These are phyloP conservation scores for Mesoligia furuncula DNA, from an alignment of 2,888 invertebrate species.

Conservation along the genomic window DNA sequence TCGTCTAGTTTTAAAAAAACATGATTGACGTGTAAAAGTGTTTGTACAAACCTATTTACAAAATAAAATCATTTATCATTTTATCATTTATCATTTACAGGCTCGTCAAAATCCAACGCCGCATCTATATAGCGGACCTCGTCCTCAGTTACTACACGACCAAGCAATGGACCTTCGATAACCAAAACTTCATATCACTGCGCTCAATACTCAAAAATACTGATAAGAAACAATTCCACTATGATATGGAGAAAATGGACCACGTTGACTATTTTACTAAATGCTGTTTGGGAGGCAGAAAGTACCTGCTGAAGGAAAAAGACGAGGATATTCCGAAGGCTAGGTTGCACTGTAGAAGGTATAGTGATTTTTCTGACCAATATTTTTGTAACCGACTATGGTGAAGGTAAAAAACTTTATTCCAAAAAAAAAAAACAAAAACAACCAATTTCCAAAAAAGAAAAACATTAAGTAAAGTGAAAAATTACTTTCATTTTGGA, in stretches of 20 bases:
- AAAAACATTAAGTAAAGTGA: too few relatives aligned
- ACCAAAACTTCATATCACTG: constrained; percentile 91
- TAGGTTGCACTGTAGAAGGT: constrained; percentile 87
- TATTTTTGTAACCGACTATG: neutral
- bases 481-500: too few relatives aligned
- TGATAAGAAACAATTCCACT: constrained; percentile 91
- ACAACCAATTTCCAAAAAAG: too few relatives aligned
- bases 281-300: constrained; percentile 91
- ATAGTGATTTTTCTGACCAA: neutral
- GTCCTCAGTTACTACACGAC: constrained; percentile 94
- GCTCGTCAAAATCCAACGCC: constrained; percentile 94
- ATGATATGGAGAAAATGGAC: constrained; percentile 88
- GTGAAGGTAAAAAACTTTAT: too few relatives aligned
- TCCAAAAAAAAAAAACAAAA: too few relatives aligned
- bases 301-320: constrained; percentile 92
- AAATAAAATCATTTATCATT: too few relatives aligned
- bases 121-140: constrained; percentile 93
- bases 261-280: constrained; percentile 86
- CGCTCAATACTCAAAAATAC: constrained; percentile 85
- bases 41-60: too few relatives aligned
- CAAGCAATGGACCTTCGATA: constrained; percentile 94
- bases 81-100: too few relatives aligned
- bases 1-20: too few relatives aligned
- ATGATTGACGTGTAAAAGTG: too few relatives aligned
- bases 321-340: constrained; percentile 90